Conservation (phyloP, 2,797 vertebrate genomes). For the Anas bernieri region DNA sequence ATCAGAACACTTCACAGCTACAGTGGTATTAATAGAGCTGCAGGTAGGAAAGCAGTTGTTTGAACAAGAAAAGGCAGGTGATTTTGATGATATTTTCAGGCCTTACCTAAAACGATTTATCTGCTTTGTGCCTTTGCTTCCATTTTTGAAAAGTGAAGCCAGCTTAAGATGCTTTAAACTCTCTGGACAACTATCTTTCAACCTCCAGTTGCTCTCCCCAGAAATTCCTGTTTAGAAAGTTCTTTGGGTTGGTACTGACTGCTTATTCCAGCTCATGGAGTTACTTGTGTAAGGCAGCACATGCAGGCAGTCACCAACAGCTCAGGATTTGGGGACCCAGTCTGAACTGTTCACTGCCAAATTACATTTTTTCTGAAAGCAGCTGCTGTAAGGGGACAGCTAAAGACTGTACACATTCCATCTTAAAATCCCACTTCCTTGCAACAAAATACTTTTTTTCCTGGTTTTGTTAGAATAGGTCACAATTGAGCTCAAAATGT, state of each 20-base stretch:
- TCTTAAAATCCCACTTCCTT: neutral
- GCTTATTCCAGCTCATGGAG: neutral
- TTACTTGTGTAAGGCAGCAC: neutral
- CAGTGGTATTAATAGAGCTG: neutral
- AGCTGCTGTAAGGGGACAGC: neutral
- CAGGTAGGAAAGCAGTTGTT: neutral
- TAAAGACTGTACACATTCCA: rapidly evolving
- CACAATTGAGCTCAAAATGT: neutral
- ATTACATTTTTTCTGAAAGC: neutral
- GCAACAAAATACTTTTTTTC: neutral
- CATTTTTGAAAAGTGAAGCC: neutral
- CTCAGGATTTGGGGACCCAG: neutral
- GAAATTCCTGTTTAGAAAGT: neutral
- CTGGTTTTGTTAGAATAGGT: neutral
- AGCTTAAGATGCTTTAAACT: neutral
- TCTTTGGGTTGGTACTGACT: neutral
- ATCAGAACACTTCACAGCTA: neutral
- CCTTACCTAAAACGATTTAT: neutral
- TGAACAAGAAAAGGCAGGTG: neutral
- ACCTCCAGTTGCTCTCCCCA: neutral
- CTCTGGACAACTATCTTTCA: neutral
- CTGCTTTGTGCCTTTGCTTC: neutral
- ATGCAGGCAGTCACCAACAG: neutral
- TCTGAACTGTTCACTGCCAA: neutral
- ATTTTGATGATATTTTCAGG: neutral